Evolutionary conservation across 1,140 invertebrate species (phyloP), one percentile per base, ranked within the genome.

Genomic region (Metopolophium dirhodum): DNA sequence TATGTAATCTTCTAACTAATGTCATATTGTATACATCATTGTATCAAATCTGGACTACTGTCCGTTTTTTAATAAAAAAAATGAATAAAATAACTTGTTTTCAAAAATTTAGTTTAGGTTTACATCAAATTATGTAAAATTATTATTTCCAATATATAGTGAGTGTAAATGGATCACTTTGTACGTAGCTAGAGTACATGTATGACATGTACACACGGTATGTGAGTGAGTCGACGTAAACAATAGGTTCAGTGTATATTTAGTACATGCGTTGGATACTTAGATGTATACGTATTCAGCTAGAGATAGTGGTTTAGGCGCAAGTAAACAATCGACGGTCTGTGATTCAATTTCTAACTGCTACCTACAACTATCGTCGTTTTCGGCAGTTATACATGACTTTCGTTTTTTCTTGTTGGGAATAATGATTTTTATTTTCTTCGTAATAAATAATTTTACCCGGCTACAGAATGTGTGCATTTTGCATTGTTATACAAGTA

Each of bases 351-450:
- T 86, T 86, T 86, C 14, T 9, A 86, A 30, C 45, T 26, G 26
- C 85, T n/a, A 86, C 85, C 83, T 86, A 11, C 37, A 37, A 3
- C 83, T 30, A 45, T 41, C 22, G 23, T 85, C 22, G 30, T 77
- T n/a, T 68, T 77, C 30, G 30, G 61, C 22, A n/a, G 14, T n/a
- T 68, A 68, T n/a, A 68, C 61, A 68, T 14, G 1, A 49, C 87
- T 54, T 54, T 54, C 20, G 20, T 89, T 54, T 37, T 54, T 47
- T 54, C 26, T 54, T 47, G 23, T 47, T 23, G n/a, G 51, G 47
- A 88, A 35, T 49, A 88, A 51, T n/a, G 7, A 51, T 88, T 88
- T 88, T 47, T 26, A 88, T 51, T 51, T 51, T 89, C 23, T 89
- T 54, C 30, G 7, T 35, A 54, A 51, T 54, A 54, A 89, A 89